phyloP scores from a whole-genome alignment of 2,888 invertebrate genomes.

The Andrena marginata region DNA sequence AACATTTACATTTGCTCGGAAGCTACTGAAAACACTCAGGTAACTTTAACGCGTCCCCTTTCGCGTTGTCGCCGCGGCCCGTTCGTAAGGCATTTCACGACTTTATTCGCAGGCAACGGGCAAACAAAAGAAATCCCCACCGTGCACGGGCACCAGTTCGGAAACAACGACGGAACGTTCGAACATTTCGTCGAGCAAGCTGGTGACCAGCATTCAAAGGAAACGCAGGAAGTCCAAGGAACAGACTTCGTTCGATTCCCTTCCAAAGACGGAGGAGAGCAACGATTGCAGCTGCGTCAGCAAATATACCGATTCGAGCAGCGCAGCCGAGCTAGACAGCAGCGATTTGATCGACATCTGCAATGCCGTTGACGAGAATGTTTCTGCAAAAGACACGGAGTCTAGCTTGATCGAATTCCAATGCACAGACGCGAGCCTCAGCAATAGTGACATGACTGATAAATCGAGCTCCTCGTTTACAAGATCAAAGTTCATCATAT shows the following conservation, averaged over 20 bases:
- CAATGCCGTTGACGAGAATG: neutral
- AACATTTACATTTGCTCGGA: conserved; percentile 81
- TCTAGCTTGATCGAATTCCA: conserved; percentile 40
- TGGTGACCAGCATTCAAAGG: conserved; percentile 60
- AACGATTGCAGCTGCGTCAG: neutral
- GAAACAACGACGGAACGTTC: conserved; percentile 60
- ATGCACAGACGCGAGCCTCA: conserved; percentile 22
- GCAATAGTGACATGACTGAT: neutral
- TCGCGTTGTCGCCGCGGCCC: too few species aligned
- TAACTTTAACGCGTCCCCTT: conserved; percentile 14
- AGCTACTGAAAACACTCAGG: conserved; percentile 65
- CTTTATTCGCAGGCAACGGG: conserved; percentile 4
- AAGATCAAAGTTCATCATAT: conserved; percentile 34
- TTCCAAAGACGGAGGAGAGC: conserved; percentile 10
- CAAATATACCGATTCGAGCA: conserved; percentile 7
- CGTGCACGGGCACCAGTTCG: conserved; percentile 60
- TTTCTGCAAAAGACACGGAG: neutral
- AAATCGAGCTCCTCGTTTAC: conserved; percentile 19
- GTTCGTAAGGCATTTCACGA: neutral
- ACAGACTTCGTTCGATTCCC: conserved; percentile 31
- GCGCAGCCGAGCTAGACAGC: neutral
- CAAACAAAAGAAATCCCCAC: conserved; percentile 47
- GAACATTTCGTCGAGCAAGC: conserved; percentile 68
- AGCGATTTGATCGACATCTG: neutral
- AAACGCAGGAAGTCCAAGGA: conserved; percentile 46